Conservation (phyloP, 2,888 invertebrate genomes). For the Gastrophysa polygoni region DNA sequence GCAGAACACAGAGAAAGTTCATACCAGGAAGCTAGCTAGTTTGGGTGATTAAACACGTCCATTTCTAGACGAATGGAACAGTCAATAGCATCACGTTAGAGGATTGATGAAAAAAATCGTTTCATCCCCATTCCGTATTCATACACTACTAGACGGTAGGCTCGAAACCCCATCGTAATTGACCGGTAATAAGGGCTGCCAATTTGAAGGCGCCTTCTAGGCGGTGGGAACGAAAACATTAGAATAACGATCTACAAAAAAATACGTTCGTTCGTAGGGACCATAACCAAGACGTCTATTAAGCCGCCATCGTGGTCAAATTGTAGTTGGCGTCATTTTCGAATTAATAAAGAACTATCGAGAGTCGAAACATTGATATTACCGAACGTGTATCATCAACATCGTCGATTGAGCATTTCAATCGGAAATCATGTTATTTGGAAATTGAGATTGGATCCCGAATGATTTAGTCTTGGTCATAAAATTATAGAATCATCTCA, state of each 20-base stretch:
- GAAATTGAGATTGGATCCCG: not conserved
- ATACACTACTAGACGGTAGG: not conserved
- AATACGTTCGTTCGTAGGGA: not conserved
- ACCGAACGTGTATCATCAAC: not conserved
- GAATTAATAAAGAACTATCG: conserved; percentile 27
- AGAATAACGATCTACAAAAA: conserved; percentile 13
- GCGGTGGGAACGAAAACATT: conserved; percentile 46
- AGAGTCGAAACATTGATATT: conserved; percentile 19
- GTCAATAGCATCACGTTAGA: too few relatives aligned
- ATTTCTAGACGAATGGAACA: too few relatives aligned
- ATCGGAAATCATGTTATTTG: not conserved
- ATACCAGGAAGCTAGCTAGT: too few relatives aligned
- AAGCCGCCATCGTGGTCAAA: conserved; percentile 19
- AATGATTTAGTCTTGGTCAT: too few relatives aligned
- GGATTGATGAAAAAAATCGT: too few relatives aligned
- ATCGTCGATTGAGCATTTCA: conserved; percentile 1
- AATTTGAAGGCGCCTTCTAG: conserved; percentile 50
- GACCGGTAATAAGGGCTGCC: conserved; percentile 38
- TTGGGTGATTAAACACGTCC: too few relatives aligned
- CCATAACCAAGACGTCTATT: conserved; percentile 18
- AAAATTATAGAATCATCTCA: too few relatives aligned
- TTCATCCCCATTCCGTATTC: not conserved
- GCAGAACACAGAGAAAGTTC: too few relatives aligned
- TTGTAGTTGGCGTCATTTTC: conserved; percentile 31
- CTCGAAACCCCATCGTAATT: conserved; percentile 11